Conservation (phyloP, 1,140 invertebrate species). For the Nautilus pompilius region DNA sequence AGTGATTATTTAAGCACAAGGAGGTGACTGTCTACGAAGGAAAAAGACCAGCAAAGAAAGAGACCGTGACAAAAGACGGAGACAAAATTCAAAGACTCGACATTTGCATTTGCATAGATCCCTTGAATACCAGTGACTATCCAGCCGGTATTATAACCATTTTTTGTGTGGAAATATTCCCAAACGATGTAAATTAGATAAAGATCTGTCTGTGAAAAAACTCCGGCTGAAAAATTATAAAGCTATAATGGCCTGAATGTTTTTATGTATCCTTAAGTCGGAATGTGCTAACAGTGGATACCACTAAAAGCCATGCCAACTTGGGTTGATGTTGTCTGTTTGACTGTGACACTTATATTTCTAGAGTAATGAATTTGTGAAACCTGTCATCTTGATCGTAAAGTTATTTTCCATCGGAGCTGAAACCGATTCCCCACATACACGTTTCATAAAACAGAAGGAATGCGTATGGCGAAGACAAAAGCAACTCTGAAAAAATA, state of each 20-base stretch:
- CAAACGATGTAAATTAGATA: conserved; percentile 8
- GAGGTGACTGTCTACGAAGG: conserved; percentile 7
- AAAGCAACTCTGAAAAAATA: conserved; percentile 14
- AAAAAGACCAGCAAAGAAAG: too few species aligned
- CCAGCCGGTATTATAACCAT: conserved; percentile 9
- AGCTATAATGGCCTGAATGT: neutral
- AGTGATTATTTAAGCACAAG: neutral
- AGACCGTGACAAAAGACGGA: conserved; percentile 1
- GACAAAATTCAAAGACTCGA: conserved; percentile 3
- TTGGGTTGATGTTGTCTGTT: too few species aligned
- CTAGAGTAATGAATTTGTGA: conserved; percentile 5
- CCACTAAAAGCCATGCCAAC: too few species aligned
- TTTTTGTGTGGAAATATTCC: conserved; percentile 5
- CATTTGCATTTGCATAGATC: conserved; percentile 8
- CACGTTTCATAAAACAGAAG: too few species aligned
- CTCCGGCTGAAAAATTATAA: conserved; percentile 5
- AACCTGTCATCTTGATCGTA: neutral
- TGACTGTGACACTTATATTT: too few species aligned
- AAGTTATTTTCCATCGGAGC: conserved; percentile 5
- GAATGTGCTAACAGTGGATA: too few species aligned
- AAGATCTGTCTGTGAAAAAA: neutral
- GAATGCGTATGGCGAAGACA: too few species aligned
- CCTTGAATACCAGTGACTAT: neutral
- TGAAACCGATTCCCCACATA: neutral
- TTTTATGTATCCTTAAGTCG: neutral